Base-by-base conservation (phyloP, 2,797 vertebrate genomes). In the Anguilla megastoma region DNA sequence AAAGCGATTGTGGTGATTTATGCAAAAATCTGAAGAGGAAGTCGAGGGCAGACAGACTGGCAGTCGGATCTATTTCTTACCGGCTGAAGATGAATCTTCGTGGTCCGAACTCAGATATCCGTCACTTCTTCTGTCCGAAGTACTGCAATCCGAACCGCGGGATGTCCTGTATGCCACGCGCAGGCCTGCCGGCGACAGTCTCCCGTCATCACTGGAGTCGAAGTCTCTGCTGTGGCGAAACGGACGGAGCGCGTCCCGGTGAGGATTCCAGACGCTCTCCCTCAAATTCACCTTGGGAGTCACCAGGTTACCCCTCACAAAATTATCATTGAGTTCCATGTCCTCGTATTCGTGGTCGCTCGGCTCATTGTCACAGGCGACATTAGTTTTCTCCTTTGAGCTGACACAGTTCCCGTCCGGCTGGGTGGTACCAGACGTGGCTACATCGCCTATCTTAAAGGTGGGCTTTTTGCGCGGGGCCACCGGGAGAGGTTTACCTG, bases 51-150 rank as follows among this genome's bases (percentile, higher is more conserved):
- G 36, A 79, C 14, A 79, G 74, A 10, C n/a, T 3, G 2, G 12
- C 30, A 50, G 21, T 24, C 41, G 21, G 0, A 0, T 45, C 1
- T 33, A 14, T 33, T 3, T 84, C 94, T 91, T 93, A 97, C 98
- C 97, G 95, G 94, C 93, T 4, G 97, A 98, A 6, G 96, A 97
- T 84, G 93, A 95, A 93, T 96, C 96, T 14, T 98, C 98, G 18
- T 96, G 97, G 93, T 98, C 98, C 0, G 98, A 98, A 95, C 97
- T 98, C 94, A 96, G 91, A 94, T 95, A 95, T 18, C 97, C 97
- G 83, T 97, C 97, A 60, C 97, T 97, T 90, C 95, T 95, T 91
- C 95, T 90, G 87, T 98, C 98, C 0, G 97, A 97, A 36, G 97
- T 97, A 94, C 98, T 97, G 94, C 92, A 94, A 4, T 96, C 91